A percentile compares a stretch with the other conserved stretches of the same genome.
These are phyloP conservation scores for Dreissena polymorpha DNA, from an alignment of 1,140 invertebrate genomes.

Conservation along the genomic window DNA sequence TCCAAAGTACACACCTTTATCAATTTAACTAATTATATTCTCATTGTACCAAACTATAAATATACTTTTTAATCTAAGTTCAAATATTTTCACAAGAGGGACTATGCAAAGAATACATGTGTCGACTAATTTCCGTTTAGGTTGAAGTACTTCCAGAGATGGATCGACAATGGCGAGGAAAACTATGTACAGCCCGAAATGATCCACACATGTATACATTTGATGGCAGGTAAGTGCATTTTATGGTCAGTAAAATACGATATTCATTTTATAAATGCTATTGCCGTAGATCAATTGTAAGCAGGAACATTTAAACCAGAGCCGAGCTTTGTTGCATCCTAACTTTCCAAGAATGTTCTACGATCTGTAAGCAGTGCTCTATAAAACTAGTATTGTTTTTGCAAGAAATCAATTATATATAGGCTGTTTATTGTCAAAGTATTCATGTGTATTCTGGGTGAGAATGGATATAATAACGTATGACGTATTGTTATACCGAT, in stretches of 20 bases:
- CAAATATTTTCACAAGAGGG: neutral
- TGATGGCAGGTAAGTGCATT: slow-evolving; percentile 26
- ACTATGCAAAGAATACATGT: neutral
- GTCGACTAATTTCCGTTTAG: neutral
- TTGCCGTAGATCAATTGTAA: neutral
- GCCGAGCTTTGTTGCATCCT: neutral
- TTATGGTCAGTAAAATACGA: neutral
- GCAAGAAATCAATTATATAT: neutral
- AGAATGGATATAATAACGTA: neutral
- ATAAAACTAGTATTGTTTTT: neutral
- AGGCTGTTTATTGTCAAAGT: neutral
- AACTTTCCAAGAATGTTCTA: neutral
- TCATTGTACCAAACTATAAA: neutral
- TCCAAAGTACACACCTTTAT: neutral
- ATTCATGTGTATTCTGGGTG: neutral
- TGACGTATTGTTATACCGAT: neutral
- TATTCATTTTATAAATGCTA: neutral
- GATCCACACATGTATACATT: slow-evolving; percentile 44
- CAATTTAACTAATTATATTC: neutral
- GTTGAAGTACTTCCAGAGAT: slow-evolving; percentile 26
- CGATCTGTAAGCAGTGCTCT: neutral
- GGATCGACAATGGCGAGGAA: slow-evolving; percentile 7
- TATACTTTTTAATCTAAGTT: neutral
- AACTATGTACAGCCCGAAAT: slow-evolving; percentile 36
- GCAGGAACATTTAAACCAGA: neutral